Percentiles rank a stretch among this genome's conserved stretches.
Evolutionary conservation across 2,888 invertebrate species (phyloP).

Genomic region (Exephanes ischioxanthus): DNA sequence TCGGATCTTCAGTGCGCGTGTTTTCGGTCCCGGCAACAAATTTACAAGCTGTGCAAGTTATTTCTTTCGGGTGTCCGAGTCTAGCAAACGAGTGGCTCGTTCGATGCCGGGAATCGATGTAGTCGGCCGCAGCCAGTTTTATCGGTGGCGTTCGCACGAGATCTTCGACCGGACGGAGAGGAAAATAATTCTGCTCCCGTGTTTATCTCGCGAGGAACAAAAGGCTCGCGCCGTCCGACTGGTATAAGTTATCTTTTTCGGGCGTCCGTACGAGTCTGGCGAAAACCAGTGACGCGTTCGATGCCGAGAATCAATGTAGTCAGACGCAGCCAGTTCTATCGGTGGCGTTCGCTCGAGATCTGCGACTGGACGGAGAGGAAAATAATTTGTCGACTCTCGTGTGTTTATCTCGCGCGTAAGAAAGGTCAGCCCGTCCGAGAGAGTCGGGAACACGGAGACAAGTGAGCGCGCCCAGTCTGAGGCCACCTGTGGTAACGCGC

Average conservation of each 20-base stretch:
- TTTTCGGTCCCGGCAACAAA: not conserved
- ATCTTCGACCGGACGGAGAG: not conserved
- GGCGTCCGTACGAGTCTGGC: not conserved
- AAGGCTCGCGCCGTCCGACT: not conserved
- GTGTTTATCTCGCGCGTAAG: not conserved
- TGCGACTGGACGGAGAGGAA: not conserved
- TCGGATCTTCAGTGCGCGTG: not conserved
- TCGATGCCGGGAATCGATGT: constrained; percentile 6
- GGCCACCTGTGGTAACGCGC: constrained; percentile 43
- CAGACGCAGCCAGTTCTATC: not conserved
- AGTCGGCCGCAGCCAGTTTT: not conserved
- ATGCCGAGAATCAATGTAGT: constrained; percentile 2
- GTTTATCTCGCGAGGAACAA: not conserved
- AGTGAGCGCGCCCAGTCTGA: constrained; percentile 20
- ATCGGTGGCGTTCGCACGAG: not conserved
- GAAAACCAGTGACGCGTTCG: not conserved
- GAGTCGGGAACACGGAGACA: not conserved
- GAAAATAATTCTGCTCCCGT: not conserved
- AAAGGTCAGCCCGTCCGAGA: not conserved
- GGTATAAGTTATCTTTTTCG: not conserved
- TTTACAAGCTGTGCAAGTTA: not conserved
- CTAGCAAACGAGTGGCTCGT: not conserved
- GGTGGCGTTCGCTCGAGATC: not conserved
- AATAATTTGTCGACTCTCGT: not conserved
- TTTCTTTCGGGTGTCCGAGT: not conserved